These are phyloP conservation scores for Eudemis profundana DNA, from an alignment of 2,888 invertebrate genomes.

Conservation along the genomic window DNA sequence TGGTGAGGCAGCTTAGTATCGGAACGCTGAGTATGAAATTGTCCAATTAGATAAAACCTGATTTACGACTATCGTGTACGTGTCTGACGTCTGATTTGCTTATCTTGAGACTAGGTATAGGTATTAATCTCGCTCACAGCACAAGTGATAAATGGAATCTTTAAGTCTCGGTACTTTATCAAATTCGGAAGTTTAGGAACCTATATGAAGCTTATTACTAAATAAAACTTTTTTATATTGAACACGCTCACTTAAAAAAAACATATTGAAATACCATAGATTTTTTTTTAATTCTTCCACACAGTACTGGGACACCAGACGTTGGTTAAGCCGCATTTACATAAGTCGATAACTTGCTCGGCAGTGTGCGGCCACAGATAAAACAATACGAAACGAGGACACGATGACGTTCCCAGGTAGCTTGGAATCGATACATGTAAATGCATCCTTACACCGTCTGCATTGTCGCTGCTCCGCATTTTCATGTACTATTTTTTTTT, in stretches of 20 bases:
- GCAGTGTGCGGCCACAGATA: background rate
- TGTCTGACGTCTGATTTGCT: conserved; percentile 15
- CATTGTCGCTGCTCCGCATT: too few relatives aligned
- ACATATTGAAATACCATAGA: too few relatives aligned
- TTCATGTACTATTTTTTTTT: too few relatives aligned
- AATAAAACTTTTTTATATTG: too few relatives aligned
- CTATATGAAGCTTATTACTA: too few relatives aligned
- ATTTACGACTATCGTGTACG: conserved; percentile 30
- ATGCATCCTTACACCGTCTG: too few relatives aligned
- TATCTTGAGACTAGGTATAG: conserved; percentile 18
- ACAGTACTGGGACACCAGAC: background rate
- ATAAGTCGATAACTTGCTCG: background rate
- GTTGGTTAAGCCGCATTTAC: background rate
- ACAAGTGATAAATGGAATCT: too few relatives aligned
- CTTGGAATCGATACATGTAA: conserved; percentile 18
- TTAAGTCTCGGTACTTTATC: too few relatives aligned
- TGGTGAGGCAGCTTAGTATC: background rate
- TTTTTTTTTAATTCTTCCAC: background rate
- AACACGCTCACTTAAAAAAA: too few relatives aligned
- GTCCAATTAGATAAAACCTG: conserved; percentile 37
- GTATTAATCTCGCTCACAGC: background rate
- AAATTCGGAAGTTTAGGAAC: too few relatives aligned
- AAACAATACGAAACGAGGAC: conserved; percentile 23
- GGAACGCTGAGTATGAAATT: conserved; percentile 6
- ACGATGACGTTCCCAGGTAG: background rate